Evolutionary conservation across 2,113 vertebrate genomes (phyloP).

Genomic region (Centrocercus urophasianus): DNA sequence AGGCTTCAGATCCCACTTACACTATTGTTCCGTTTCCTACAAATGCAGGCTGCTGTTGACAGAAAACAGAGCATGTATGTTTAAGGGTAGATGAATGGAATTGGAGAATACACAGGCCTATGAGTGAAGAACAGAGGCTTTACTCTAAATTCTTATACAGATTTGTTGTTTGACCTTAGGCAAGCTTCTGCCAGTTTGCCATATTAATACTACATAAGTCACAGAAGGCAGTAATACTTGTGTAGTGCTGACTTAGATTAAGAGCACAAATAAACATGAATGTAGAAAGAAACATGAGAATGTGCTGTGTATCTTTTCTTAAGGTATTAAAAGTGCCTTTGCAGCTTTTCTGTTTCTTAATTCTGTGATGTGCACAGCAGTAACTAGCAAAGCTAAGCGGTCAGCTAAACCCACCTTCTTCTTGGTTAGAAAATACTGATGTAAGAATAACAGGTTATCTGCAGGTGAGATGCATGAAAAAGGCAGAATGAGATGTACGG

Average conservation of each 20-base stretch:
- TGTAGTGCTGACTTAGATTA: neutral
- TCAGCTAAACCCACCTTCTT: neutral
- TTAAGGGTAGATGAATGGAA: slow-evolving; percentile 15
- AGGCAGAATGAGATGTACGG: neutral
- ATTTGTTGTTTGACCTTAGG: neutral
- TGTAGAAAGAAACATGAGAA: neutral
- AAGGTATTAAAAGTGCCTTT: neutral
- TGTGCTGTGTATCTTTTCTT: neutral
- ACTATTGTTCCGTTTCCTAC: neutral
- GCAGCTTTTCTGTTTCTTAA: neutral
- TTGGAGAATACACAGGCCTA: neutral
- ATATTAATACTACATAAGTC: neutral
- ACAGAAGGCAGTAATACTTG: neutral
- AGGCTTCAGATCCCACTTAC: neutral
- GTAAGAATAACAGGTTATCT: slow-evolving; percentile 14
- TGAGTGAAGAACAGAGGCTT: neutral
- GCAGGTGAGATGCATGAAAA: neutral
- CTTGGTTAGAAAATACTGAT: neutral
- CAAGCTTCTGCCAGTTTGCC: slow-evolving; percentile 17
- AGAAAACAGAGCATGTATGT: slow-evolving; percentile 2
- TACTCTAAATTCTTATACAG: neutral
- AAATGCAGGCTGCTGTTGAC: neutral
- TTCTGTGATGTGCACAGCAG: neutral
- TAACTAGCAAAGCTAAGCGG: neutral
- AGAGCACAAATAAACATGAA: neutral